A percentile compares a stretch with the other conserved stretches of the same genome.
Conservation (phyloP, 2,797 vertebrate species). For the Fistularia tabacaria region DNA sequence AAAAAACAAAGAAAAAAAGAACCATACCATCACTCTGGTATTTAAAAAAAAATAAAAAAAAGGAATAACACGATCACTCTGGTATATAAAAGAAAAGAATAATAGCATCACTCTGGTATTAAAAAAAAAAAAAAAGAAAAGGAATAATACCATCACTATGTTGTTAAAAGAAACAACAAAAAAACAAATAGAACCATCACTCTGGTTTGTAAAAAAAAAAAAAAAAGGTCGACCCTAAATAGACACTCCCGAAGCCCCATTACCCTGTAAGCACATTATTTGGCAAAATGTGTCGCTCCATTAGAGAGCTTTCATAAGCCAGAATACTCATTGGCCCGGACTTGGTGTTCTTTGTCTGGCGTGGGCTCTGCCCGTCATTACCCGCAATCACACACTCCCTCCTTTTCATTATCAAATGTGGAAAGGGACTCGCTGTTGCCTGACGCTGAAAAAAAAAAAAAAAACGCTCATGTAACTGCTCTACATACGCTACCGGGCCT, state of each 20-base stretch:
- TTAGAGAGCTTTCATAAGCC: slow-evolving; percentile 46
- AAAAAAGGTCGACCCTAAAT: slow-evolving; percentile 20
- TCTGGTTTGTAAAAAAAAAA: slow-evolving; percentile 4
- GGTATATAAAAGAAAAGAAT: too few species aligned
- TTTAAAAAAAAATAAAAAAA: too few species aligned
- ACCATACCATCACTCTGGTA: not conserved
- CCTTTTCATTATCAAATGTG: not conserved
- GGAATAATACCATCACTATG: too few species aligned
- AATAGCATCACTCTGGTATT: too few species aligned
- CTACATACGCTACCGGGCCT: too few species aligned
- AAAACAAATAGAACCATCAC: slow-evolving; percentile 1
- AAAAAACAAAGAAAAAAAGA: not conserved
- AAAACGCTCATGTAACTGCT: too few species aligned
- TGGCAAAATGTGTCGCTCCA: slow-evolving; percentile 29
- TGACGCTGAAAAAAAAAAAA: too few species aligned
- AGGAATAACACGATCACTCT: too few species aligned
- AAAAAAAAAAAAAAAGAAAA: too few species aligned
- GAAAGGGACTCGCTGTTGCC: too few species aligned
- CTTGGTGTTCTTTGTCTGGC: not conserved
- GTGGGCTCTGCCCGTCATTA: not conserved
- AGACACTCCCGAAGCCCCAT: slow-evolving; percentile 27
- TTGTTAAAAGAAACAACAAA: not conserved
- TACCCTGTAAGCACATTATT: slow-evolving; percentile 32
- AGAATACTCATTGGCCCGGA: slow-evolving; percentile 27
- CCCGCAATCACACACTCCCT: not conserved